phyloP scores from a whole-genome alignment of 2,113 vertebrate species.

The Microtus montanus region DNA sequence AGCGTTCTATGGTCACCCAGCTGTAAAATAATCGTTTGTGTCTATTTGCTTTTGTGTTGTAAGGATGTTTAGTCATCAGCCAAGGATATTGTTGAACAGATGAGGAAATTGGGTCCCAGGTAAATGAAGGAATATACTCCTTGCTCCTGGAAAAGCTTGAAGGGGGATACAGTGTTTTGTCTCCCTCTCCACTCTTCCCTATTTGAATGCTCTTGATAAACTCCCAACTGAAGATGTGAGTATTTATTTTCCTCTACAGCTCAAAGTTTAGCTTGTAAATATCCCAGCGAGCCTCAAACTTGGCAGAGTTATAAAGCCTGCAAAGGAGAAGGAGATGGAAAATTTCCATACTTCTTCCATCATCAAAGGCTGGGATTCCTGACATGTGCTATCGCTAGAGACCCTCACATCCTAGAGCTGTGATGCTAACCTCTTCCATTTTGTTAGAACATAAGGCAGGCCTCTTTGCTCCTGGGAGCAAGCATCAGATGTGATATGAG shows the following conservation, averaged over 20 bases:
- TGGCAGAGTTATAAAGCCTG: slow-evolving; percentile 80
- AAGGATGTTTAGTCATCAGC: slow-evolving; percentile 8
- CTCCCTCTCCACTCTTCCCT: background rate
- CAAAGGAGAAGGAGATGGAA: slow-evolving; percentile 77
- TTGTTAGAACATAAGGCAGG: slow-evolving; percentile 64
- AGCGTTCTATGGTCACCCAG: background rate
- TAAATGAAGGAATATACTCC: background rate
- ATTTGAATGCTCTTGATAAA: slow-evolving; percentile 77
- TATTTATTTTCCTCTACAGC: slow-evolving; percentile 76
- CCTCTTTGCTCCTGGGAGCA: slow-evolving; percentile 54
- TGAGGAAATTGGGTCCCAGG: slow-evolving; percentile 59
- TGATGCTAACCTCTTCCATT: slow-evolving; percentile 64
- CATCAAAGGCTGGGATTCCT: slow-evolving; percentile 76
- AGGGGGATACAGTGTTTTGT: background rate
- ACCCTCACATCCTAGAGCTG: slow-evolving; percentile 73
- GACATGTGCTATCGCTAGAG: slow-evolving; percentile 77
- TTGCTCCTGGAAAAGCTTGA: slow-evolving; percentile 34
- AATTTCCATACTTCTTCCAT: slow-evolving; percentile 78
- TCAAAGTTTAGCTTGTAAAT: slow-evolving; percentile 79
- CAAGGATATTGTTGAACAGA: slow-evolving; percentile 25
- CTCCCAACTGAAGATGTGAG: slow-evolving; percentile 68
- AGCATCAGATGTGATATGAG: slow-evolving; percentile 53
- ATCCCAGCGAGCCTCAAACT: slow-evolving; percentile 80
- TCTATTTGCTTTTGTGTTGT: slow-evolving; percentile 24
- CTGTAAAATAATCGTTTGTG: background rate